Evolutionary conservation across 2,888 invertebrate genomes (phyloP), one percentile per base, ranked within the genome.

Genomic region (Ariolimax columbianus): DNA sequence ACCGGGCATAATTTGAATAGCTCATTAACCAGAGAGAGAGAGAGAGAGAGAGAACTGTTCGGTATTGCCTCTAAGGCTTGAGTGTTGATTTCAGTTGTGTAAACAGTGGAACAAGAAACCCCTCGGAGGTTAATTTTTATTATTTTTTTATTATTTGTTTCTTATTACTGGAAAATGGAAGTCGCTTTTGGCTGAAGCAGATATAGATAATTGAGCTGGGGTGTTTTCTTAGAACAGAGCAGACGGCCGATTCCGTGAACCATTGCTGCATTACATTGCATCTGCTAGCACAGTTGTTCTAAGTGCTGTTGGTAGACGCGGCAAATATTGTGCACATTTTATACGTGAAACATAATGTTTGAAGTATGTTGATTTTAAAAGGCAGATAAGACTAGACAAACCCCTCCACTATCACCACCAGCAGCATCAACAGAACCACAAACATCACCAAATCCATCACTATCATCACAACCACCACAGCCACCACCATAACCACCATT

Each of bases 71-170:
- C 77, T 55, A 36, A 55, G 36, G 23, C 36, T n/a, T 4, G 36
- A 33, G 55, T 55, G 77, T 77, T 66, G 68, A 80, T 80, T 47
- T 63, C 11, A 30, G n/a, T 43, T 47, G 19, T 43, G 66, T 66
- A 47, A 47, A 66, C 47, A 68, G n/a, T 40, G 40, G 33, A 68
- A 80, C 14, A n/a, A 36, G 66, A 40, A 30, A 40, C 17, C 47
- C 23, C 33, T 30, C 23, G 43, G 59, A 36, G 33, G 33, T 36
- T 36, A 38, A 77, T 55, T 55, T 77, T 55, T 55, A 77, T 55
- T 55, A 23, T 36, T 55, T 17, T 51, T 51, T 77, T 36, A 36
- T 55, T 36, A 51, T 47, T 77, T 51, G 77, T 36, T 38, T 23
- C 33, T 36, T 36, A 36, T 77, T 77, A 26, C 43, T 3, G 43